Evolutionary conservation across 2,888 invertebrate species (phyloP).

Genomic region (Neelides folsomi): DNA sequence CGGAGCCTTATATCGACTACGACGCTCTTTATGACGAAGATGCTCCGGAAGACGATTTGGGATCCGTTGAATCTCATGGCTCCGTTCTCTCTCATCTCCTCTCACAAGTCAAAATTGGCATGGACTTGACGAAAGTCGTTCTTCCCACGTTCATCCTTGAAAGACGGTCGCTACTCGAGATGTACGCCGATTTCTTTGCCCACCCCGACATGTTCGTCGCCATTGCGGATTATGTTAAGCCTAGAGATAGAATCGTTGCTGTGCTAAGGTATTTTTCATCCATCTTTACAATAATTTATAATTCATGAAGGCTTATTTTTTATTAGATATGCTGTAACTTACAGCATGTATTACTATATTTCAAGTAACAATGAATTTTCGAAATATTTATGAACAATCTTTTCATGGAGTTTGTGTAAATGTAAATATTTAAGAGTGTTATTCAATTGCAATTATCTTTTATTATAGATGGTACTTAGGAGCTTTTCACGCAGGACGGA

Average conservation of each 20-base stretch:
- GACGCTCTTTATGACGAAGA: constrained; percentile 31
- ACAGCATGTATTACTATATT: no score
- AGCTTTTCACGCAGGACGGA: constrained; percentile 96
- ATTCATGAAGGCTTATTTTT: no score
- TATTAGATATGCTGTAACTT: no score
- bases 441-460: neutral
- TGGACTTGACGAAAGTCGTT: constrained; percentile 98
- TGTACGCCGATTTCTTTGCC: constrained; percentile 99
- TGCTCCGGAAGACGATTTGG: constrained; percentile 41
- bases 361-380: no score
- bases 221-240: constrained; percentile 74
- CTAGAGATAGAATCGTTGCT: constrained; percentile 82
- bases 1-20: constrained; percentile 19
- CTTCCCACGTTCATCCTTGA: constrained; percentile 97
- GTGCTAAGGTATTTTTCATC: constrained; percentile 46
- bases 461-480: constrained; percentile 78
- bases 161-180: constrained; percentile 89
- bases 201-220: constrained; percentile 66
- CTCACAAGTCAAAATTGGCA: constrained; percentile 96
- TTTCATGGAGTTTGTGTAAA: no score
- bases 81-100: constrained; percentile 92
- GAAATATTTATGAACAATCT: no score
- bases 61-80: constrained; percentile 88
- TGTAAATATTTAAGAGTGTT: no score
- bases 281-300: neutral